phyloP scores from a whole-genome alignment of 2,113 vertebrate genomes.

The Piprites chloris region DNA sequence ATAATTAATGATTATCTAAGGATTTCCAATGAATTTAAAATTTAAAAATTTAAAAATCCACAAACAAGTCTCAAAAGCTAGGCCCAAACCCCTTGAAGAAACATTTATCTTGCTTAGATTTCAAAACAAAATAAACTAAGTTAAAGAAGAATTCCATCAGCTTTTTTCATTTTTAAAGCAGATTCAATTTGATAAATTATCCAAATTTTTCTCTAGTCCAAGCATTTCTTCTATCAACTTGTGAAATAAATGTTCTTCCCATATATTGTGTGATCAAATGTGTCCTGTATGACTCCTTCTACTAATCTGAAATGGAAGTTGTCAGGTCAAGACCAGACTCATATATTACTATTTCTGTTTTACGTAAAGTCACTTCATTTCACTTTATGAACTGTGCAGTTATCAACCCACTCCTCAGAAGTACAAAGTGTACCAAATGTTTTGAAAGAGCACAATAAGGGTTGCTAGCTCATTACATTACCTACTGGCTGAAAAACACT shows the following conservation, averaged over 20 bases:
- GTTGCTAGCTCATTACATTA: neutral
- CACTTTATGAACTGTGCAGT: neutral
- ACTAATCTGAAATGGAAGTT: neutral
- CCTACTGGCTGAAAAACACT: neutral
- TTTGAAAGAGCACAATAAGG: neutral
- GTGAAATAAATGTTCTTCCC: neutral
- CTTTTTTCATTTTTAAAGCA: neutral
- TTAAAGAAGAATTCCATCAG: neutral
- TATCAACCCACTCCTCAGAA: neutral
- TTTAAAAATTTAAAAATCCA: neutral
- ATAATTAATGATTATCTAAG: constrained; percentile 30
- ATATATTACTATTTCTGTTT: neutral
- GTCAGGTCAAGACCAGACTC: neutral
- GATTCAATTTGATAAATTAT: neutral
- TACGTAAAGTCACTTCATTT: neutral
- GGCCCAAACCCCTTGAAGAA: neutral
- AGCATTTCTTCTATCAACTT: neutral
- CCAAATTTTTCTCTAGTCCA: neutral
- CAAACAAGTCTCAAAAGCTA: neutral
- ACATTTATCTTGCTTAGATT: neutral
- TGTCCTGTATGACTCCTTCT: neutral
- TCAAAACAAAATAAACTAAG: neutral
- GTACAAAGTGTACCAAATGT: neutral
- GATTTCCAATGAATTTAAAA: neutral
- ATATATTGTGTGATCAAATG: neutral